Percentiles rank a stretch among this genome's conserved stretches.
Conservation (phyloP, 2,888 invertebrate species). For the Sphaerophoria taeniata region DNA sequence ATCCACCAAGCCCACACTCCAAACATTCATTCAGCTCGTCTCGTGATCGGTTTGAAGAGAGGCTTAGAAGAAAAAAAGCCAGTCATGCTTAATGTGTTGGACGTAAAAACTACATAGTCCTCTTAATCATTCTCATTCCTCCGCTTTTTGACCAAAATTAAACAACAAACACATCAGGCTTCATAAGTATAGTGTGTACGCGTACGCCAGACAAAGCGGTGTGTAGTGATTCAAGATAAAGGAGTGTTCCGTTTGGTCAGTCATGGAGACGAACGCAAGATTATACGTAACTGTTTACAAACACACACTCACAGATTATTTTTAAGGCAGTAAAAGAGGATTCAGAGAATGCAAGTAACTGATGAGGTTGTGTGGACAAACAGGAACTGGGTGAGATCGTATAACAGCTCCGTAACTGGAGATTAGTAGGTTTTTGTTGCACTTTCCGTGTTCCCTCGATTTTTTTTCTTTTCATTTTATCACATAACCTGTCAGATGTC, state of each 20-base stretch:
- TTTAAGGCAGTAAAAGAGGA: too few relatives aligned
- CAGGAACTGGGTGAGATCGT: slow-evolving; percentile 43
- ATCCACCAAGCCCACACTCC: too few relatives aligned
- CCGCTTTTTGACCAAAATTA: slow-evolving; percentile 14
- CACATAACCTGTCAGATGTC: slow-evolving; percentile 9
- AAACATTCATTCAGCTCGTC: too few relatives aligned
- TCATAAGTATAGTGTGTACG: too few relatives aligned
- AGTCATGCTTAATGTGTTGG: slow-evolving; percentile 8
- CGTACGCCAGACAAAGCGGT: not conserved
- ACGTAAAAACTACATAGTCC: slow-evolving; percentile 4
- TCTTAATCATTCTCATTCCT: slow-evolving; percentile 16
- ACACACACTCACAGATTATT: not conserved
- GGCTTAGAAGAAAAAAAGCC: not conserved
- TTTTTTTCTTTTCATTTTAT: slow-evolving; percentile 12
- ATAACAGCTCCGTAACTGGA: slow-evolving; percentile 52
- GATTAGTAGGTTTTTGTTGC: slow-evolving; percentile 33
- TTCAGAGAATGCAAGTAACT: slow-evolving; percentile 32
- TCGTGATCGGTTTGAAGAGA: slow-evolving; percentile 2
- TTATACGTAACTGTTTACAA: slow-evolving; percentile 40
- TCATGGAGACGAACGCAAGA: slow-evolving; percentile 1
- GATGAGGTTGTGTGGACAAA: slow-evolving; percentile 29
- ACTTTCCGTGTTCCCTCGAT: slow-evolving; percentile 27
- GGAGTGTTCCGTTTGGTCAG: not conserved
- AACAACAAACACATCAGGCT: slow-evolving; percentile 11
- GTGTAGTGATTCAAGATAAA: slow-evolving; percentile 3